phyloP scores from a whole-genome alignment of 2,888 invertebrate genomes.

The Drosophila nigritarsus region DNA sequence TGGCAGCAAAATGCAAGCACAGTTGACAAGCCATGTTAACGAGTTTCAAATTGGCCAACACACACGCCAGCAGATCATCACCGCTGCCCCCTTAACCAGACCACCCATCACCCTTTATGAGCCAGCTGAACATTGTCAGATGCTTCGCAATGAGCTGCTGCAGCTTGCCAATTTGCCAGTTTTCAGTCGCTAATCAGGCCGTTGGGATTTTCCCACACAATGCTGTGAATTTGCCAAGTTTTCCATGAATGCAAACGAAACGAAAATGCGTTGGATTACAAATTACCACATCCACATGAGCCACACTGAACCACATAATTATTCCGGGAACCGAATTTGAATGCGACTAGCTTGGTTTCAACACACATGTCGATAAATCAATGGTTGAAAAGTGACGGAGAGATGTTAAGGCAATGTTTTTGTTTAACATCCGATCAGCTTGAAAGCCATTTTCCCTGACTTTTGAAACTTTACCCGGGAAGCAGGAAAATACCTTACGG shows the following conservation, averaged over 20 bases:
- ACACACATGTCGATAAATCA: background rate
- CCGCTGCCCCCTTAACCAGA: background rate
- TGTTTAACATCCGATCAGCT: background rate
- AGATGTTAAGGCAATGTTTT: background rate
- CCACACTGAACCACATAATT: background rate
- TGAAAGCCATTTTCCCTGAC: background rate
- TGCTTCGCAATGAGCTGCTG: constrained; percentile 13
- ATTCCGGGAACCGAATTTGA: background rate
- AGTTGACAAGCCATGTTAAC: constrained; percentile 71
- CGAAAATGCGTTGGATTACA: constrained; percentile 15
- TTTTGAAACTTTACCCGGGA: background rate
- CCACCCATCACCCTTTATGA: background rate
- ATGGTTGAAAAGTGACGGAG: background rate
- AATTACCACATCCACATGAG: constrained; percentile 7
- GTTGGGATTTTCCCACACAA: constrained; percentile 42
- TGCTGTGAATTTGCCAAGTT: constrained; percentile 12
- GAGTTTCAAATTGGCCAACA: constrained; percentile 65
- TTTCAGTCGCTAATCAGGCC: constrained; percentile 53
- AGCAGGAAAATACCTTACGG: background rate
- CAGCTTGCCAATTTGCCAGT: constrained; percentile 27
- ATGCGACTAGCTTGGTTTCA: background rate
- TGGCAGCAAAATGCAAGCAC: constrained; percentile 69
- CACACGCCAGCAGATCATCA: constrained; percentile 9
- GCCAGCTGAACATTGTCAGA: constrained; percentile 1
- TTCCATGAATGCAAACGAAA: constrained; percentile 9